Base-by-base conservation (phyloP, 1,140 invertebrate genomes). In the Hirudo medicinalis region DNA sequence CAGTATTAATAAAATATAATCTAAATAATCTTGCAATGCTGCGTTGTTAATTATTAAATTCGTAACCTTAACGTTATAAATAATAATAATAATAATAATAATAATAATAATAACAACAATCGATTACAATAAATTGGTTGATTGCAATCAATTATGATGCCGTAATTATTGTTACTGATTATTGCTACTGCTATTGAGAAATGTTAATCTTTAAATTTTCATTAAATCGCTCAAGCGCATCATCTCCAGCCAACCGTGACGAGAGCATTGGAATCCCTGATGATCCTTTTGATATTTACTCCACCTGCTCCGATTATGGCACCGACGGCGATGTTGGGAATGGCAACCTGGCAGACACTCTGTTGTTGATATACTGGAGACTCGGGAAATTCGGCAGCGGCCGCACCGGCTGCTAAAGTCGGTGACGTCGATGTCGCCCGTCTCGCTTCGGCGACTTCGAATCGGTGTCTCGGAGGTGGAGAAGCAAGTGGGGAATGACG, bases 261-360 rank as follows among this genome's bases (percentile, higher is more conserved):
- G 71, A 90, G 91, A 66, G 94, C 94, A 74, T 91, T 91, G 75
- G 93, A 95, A 81, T 94, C 92, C 77, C 92, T 88, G 78, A 97
- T 98, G 75, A 97, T 95, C 80, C 94, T 95, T 74, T 94, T 89
- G 76, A 97, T 97, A 81, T 97, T 91, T 2, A 90, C 90, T 40
- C 94, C 94, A 79, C 93, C 97, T 19, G 92, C 94, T 70, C 95
- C 95, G 77, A 98, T 97, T 63, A 97, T 93, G 67, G 94, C 94
- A 63, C 95, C 95, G 22, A 97, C 94, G 69, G 92, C 91, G 79
- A 90, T 92, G 79, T 96, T 96, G 36, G 95, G 95, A 83, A 98
- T 94, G 17, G 57, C 78, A 84, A 95, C 97, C 70, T 97, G 76
- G 72, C 78, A 70, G 49, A 43, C 25, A 43, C 69, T 70, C 19